These are phyloP conservation scores for Urocynchramus pylzowi DNA, from an alignment of 2,113 vertebrate genomes.

Conservation along the genomic window DNA sequence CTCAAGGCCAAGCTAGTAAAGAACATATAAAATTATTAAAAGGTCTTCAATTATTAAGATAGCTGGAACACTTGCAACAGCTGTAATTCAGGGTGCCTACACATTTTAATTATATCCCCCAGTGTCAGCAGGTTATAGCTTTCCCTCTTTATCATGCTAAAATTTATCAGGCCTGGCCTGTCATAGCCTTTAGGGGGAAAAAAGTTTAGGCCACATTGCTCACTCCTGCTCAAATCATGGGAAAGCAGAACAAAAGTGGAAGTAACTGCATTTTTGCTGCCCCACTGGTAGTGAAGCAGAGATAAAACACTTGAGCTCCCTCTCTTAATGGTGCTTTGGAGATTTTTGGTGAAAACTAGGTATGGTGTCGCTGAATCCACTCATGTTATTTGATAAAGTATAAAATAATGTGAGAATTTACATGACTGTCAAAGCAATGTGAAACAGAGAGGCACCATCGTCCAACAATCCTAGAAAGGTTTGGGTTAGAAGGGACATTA, in stretches of 20 bases:
- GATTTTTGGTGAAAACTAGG: not conserved
- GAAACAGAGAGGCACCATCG: not conserved
- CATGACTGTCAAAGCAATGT: not conserved
- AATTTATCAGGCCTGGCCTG: conserved; percentile 45
- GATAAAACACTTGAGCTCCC: not conserved
- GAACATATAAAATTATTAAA: conserved; percentile 49
- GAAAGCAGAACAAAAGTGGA: not conserved
- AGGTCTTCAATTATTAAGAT: conserved; percentile 38
- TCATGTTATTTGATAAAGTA: not conserved
- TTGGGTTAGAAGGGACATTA: not conserved
- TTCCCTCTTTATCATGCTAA: conserved; percentile 11
- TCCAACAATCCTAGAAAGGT: not conserved
- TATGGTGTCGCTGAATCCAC: not conserved
- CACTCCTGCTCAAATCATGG: not conserved
- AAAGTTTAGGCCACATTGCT: not conserved
- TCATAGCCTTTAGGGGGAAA: not conserved
- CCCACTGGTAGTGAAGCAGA: not conserved
- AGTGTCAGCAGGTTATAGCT: conserved; percentile 39
- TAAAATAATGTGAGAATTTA: not conserved
- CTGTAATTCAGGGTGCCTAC: conserved; percentile 33
- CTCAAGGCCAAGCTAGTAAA: conserved; percentile 37
- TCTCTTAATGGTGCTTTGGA: not conserved
- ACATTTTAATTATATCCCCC: conserved; percentile 43
- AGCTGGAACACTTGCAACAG: not conserved
- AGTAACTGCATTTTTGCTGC: not conserved